Base-by-base conservation (phyloP, 2,888 invertebrate species). In the Sarcophaga caerulescens region DNA sequence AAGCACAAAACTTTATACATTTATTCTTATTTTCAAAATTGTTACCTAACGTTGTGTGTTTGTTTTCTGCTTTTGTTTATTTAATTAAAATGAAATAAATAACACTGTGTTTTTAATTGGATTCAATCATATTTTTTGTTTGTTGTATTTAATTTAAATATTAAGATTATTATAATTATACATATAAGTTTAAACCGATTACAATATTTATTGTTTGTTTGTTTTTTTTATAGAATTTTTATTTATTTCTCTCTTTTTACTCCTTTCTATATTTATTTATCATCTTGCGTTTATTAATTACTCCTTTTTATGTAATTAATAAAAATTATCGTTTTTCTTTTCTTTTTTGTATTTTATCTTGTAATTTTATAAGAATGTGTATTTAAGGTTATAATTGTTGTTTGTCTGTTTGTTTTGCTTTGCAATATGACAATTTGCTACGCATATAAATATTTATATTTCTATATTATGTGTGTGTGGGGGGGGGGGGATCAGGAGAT, bases 181-280 rank as follows among this genome's bases (percentile, higher is more conserved):
- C 92, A 92, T 92, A 91, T 91, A 92, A 91, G 91, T 92, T 92
- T 92, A 92, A 91, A 92, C 92, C 91, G 91, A 92, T 91, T 92
- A 92, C 90, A 92, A 90, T 89, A 89, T 85, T 89, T 88, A 81
- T 87, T 87, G 88, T 79, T 74, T 87, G 85, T 85, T 80, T 77
- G 74, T 73, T 78, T 87, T 81, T 81, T 87, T 73, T 85, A 88
- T 78, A 12, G 57, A 65, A 77, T 83, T 81, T 81, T 85, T 88
- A 19, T 47, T 88, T 76, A 86, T 84, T 60, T 85, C 73, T 88
- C 79, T 85, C 85, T 83, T 71, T 68, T 87, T 79, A 78, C 79
- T 87, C 85, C 84, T 85, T 81, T 81, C 73, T 81, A 71, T 62
- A 63, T 77, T 85, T 60, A 75, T 80, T 85, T 35, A 17, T 52